Evolutionary conservation across 2,888 invertebrate species (phyloP), one percentile per base, ranked within the genome.

Genomic region (Tipula lateralis): DNA sequence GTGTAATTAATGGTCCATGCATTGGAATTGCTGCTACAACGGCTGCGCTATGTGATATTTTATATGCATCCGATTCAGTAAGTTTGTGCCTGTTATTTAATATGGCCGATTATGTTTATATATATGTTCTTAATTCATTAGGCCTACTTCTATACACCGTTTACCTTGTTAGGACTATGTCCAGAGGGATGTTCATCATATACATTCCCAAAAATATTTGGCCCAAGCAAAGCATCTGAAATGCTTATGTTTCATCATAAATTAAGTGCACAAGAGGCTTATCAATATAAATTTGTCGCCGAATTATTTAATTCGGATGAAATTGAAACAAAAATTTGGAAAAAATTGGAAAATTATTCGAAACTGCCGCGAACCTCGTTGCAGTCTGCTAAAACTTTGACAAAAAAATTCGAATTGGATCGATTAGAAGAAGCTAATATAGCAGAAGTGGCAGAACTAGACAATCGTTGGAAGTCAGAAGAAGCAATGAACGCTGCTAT

Each of bases 1-100:
- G 95, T 13, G 91, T 98, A 85, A 94, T 99, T 0, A 98, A 99
- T 92, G 99, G 99, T 1, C 98, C 98, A 80, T 97, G 97, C 13
- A 93, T 99, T 87, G 99, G 99, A 30, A 94, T 99, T 87, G 94
- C 95, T 80, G 95, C 94, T 2, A 99, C 99, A 0, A 94, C 95
- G 9, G 91, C 97, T 84, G 95, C 94, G 0, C 91, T 99, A 0
- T 97, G 95, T 91, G 99, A 99, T 91, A 91, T 96, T 85, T 94
- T 97, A 6, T 97, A 96, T 91, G 96, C 97, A 84, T 93, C 94
- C n/a, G 95, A 97, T 87, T 93, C 91, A 89, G 96, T 95, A 89
- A 90, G 90, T n/a, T n/a, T n/a, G n/a, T n/a, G n/a, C n/a, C n/a
- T n/a, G n/a, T n/a, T n/a, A n/a, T n/a, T n/a, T n/a, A n/a, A n/a